These are phyloP conservation scores for Charanyca ferruginea DNA, from an alignment of 2,888 invertebrate genomes.

Conservation along the genomic window DNA sequence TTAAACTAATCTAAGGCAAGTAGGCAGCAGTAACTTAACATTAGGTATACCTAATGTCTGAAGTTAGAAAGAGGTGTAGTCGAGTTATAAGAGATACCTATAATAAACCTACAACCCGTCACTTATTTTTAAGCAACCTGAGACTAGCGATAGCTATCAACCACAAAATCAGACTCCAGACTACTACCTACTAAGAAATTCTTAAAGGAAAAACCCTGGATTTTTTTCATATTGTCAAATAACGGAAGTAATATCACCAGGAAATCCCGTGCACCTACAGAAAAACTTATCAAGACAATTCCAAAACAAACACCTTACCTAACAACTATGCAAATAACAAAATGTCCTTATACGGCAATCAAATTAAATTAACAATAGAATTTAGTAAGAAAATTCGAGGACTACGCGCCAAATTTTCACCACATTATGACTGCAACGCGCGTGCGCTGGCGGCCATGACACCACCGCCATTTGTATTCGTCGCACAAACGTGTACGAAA, in stretches of 20 bases:
- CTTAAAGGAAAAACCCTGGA: too few species aligned
- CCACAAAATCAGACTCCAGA: too few species aligned
- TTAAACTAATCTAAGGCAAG: not conserved
- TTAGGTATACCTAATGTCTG: too few species aligned
- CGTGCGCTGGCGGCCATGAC: slow-evolving; percentile 76
- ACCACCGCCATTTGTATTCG: slow-evolving; percentile 74
- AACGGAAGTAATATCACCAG: slow-evolving; percentile 17
- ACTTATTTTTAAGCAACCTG: too few species aligned
- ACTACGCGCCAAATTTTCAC: slow-evolving; percentile 68
- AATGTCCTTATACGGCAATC: slow-evolving; percentile 42
- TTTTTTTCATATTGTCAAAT: too few species aligned
- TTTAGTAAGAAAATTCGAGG: slow-evolving; percentile 42
- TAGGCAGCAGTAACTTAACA: not conserved
- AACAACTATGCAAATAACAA: slow-evolving; percentile 7
- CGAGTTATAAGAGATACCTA: too few species aligned
- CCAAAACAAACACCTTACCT: slow-evolving; percentile 31
- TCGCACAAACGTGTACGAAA: slow-evolving; percentile 52
- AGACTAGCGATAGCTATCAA: too few species aligned
- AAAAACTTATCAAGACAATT: slow-evolving; percentile 5
- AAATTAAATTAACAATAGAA: slow-evolving; percentile 25
- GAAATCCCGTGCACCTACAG: slow-evolving; percentile 31
- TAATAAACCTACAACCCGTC: too few species aligned
- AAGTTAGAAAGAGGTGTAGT: not conserved
- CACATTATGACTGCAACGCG: slow-evolving; percentile 66
- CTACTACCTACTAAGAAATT: too few species aligned